Conservation (phyloP, 2,113 vertebrate species). For the Ochotona princeps region DNA sequence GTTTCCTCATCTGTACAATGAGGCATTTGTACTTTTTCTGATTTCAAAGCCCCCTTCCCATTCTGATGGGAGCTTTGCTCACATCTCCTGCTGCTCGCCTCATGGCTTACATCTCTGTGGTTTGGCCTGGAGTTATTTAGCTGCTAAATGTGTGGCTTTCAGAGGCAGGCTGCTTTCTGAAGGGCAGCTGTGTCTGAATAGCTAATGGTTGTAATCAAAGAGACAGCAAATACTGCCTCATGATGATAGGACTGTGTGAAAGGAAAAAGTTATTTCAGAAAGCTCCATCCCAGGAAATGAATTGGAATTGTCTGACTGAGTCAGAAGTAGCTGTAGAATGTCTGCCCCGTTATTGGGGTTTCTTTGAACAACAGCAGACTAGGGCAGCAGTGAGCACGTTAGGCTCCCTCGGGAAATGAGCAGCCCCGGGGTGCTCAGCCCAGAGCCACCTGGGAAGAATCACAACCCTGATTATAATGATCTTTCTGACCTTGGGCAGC, state of each 20-base stretch:
- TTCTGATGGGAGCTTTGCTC: not conserved
- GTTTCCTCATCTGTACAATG: not conserved
- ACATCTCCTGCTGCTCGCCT: not conserved
- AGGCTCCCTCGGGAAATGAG: not conserved
- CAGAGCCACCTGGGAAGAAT: not conserved
- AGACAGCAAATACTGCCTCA: conserved; percentile 38
- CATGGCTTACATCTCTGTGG: not conserved
- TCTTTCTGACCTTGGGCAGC: not conserved
- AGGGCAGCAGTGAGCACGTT: not conserved
- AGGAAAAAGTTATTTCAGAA: conserved; percentile 59
- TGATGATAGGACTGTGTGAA: conserved; percentile 59
- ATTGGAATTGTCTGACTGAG: conserved; percentile 12
- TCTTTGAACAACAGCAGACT: not conserved
- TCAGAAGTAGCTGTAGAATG: conserved; percentile 4
- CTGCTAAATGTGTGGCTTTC: not conserved
- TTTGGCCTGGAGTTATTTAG: not conserved
- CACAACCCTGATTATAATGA: not conserved
- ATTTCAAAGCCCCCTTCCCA: not conserved
- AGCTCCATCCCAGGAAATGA: conserved; percentile 30
- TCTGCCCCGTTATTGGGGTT: not conserved
- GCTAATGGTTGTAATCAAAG: conserved; percentile 68
- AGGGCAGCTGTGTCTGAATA: conserved; percentile 66
- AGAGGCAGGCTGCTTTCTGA: not conserved
- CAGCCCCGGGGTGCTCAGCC: not conserved
- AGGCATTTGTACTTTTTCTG: not conserved